Base-by-base conservation (phyloP, 2,113 vertebrate species). In the Mastomys coucha region DNA sequence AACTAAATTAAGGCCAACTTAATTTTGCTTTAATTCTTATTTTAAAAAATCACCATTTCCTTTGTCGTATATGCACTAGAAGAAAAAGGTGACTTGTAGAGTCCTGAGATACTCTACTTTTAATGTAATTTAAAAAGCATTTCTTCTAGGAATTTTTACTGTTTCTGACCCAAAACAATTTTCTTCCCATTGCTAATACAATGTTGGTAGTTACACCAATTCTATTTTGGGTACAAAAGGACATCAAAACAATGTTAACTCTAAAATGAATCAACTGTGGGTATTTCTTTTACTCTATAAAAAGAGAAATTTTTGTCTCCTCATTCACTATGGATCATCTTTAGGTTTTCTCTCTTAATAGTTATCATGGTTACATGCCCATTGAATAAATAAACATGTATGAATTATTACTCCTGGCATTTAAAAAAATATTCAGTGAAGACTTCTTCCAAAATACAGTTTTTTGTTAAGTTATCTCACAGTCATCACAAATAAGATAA, bases 401-500 rank as follows among this genome's bases (percentile, higher is more conserved):
- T 10, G 88, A 73, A 88, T 19, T 53, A 58, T 65, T 63, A 53
- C 49, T 56, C 45, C 45, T 5, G 39, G 13, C 51, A n/a, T 92
- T 89, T 93, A 80, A 88, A 65, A 45, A 58, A 92, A 45, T 31
- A 42, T 63, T 87, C n/a, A 58, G 56, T 80, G 33, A 96, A 92
- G 60, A 89, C 63, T 60, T 87, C n/a, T 88, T 85, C 60, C 13
- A 93, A 86, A 91, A 88, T 88, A 51, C 42, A 94, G 89, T 91
- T 93, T 92, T 89, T 97, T 39, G 72, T 93, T 88, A 80, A 39
- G 77, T 93, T 90, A 85, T 7, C 51, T 90, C 53, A 67, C 16
- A 11, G 72, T 80, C 91, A 88, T 87, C 97, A 97, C 98, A 94
- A 69, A 91, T 85, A 89, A 75, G 92, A 96, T 95, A 97, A 98